Conservation (phyloP, 1,140 invertebrate genomes). For the Apis laboriosa region DNA sequence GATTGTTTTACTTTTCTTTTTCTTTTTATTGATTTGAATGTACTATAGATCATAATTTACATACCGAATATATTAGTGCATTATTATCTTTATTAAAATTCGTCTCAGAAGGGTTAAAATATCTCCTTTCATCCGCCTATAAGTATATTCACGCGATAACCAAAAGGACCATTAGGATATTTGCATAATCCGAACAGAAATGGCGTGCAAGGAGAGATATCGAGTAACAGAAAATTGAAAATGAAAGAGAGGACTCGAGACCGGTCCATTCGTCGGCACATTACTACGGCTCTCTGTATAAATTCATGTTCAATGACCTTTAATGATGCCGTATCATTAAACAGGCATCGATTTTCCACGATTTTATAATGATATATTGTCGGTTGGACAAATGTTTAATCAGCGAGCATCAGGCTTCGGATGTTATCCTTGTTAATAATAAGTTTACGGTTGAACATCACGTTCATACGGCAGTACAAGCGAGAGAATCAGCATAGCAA, state of each 20-base stretch:
- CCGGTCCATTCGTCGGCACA: slow-evolving; percentile 2
- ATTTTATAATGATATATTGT: slow-evolving; percentile 29
- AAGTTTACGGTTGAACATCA: neutral
- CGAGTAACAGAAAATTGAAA: slow-evolving; percentile 57
- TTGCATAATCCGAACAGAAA: slow-evolving; percentile 56
- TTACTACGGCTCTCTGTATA: slow-evolving; percentile 44
- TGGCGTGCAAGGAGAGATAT: slow-evolving; percentile 43
- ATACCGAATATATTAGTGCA: too few relatives aligned
- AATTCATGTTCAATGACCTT: slow-evolving; percentile 48
- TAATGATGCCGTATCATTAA: neutral
- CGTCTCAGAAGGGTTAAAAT: neutral
- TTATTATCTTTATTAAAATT: too few relatives aligned
- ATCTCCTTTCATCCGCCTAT: neutral
- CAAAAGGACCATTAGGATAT: slow-evolving; percentile 34
- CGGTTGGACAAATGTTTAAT: slow-evolving; percentile 1
- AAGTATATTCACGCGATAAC: neutral
- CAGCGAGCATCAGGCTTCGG: neutral
- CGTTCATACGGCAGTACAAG: neutral
- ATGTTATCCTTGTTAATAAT: neutral
- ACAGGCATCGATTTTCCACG: neutral
- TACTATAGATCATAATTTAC: too few relatives aligned
- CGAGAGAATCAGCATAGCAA: neutral
- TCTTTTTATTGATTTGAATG: too few relatives aligned
- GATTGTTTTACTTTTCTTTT: too few relatives aligned
- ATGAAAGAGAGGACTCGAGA: slow-evolving; percentile 31